Percentiles rank a stretch among this genome's conserved stretches.
These are phyloP conservation scores for Mesaphorura yosii DNA, from an alignment of 1,140 invertebrate species.

Conservation along the genomic window DNA sequence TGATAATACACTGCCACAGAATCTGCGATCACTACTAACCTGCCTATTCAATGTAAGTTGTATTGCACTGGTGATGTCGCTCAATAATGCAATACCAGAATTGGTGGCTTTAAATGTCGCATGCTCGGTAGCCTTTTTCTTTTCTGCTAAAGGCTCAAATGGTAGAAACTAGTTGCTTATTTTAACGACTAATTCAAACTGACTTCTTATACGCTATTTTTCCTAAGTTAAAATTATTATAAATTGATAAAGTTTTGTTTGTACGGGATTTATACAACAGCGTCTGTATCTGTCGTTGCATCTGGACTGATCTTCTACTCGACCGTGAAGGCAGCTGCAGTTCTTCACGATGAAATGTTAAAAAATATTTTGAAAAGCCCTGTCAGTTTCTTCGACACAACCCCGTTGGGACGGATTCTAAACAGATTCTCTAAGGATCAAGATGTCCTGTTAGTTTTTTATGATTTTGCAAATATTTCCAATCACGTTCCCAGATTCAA, in stretches of 20 bases:
- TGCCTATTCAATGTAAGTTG: constrained; percentile 18
- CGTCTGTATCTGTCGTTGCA: too few relatives aligned
- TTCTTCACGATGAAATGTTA: constrained; percentile 39
- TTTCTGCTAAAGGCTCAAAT: too few relatives aligned
- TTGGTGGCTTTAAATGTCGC: too few relatives aligned
- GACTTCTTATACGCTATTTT: too few relatives aligned
- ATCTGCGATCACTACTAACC: constrained; percentile 20
- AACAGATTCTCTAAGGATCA: constrained; percentile 77
- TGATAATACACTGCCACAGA: constrained; percentile 32
- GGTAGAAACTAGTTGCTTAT: too few relatives aligned
- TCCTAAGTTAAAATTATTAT: too few relatives aligned
- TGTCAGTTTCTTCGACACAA: constrained; percentile 71
- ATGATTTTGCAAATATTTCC: constrained; percentile 46
- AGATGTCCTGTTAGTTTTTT: constrained; percentile 45
- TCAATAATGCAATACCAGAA: too few relatives aligned
- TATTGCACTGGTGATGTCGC: too few relatives aligned
- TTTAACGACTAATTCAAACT: too few relatives aligned
- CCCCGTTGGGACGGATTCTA: constrained; percentile 67
- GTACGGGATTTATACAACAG: too few relatives aligned
- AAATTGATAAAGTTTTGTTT: too few relatives aligned
- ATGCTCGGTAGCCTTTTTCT: too few relatives aligned
- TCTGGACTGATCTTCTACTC: constrained; percentile 26
- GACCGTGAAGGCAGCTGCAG: constrained; percentile 24
- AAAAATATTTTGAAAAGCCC: constrained; percentile 37
- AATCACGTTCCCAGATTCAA: constrained; percentile 55